These are phyloP conservation scores for Papilio protenor DNA, from an alignment of 2,888 invertebrate genomes.

Conservation along the genomic window DNA sequence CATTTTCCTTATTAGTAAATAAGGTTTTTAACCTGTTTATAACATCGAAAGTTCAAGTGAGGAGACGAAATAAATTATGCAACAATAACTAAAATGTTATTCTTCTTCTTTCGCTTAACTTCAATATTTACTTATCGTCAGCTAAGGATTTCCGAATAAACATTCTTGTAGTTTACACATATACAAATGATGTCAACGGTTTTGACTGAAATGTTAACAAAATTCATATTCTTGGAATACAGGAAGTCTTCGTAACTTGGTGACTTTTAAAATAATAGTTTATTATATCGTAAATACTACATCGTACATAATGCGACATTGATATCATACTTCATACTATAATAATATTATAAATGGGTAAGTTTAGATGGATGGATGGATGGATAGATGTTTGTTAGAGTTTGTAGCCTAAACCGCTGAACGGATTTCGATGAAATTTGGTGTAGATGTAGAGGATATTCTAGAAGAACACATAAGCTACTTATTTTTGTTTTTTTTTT, in stretches of 20 bases:
- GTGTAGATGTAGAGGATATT: no score
- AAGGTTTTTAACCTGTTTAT: neutral
- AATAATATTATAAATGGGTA: no score
- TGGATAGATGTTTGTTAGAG: no score
- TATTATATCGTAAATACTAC: no score
- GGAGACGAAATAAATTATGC: neutral
- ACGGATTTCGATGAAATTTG: no score
- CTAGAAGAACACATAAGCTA: no score
- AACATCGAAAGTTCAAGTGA: neutral
- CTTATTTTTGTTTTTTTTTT: no score
- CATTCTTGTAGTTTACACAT: neutral
- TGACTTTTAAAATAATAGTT: neutral
- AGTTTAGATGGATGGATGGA: no score
- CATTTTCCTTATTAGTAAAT: no score
- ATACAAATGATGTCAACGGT: neutral
- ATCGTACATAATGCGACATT: neutral
- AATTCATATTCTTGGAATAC: neutral
- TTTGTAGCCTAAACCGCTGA: no score
- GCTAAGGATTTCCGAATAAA: neutral
- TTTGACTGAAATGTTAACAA: neutral
- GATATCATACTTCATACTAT: no score
- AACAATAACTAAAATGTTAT: slow-evolving; percentile 6
- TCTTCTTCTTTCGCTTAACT: slow-evolving; percentile 9
- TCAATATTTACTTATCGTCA: slow-evolving; percentile 26
- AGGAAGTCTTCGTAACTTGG: neutral